Conservation (phyloP, 2,113 vertebrate genomes). For the Corythoichthys intestinalis region DNA sequence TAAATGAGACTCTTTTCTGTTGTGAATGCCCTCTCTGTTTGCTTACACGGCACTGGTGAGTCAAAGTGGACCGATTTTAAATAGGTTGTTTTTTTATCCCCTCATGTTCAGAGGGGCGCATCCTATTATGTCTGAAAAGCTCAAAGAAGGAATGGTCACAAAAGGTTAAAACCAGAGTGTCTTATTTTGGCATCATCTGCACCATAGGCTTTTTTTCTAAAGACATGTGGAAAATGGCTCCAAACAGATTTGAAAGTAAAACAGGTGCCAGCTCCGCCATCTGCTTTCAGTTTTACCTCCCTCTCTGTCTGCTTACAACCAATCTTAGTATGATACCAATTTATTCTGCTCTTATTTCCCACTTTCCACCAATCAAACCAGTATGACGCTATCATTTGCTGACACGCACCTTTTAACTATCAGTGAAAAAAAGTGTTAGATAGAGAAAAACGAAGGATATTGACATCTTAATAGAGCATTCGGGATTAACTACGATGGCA, state of each 20-base stretch:
- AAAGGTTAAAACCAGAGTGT: slow-evolving; percentile 73
- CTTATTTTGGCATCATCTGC: slow-evolving; percentile 65
- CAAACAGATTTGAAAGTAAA: slow-evolving; percentile 75
- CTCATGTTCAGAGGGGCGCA: slow-evolving; percentile 48
- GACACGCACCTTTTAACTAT: slow-evolving; percentile 41
- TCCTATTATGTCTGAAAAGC: slow-evolving; percentile 59
- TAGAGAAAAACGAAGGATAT: slow-evolving; percentile 23
- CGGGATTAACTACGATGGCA: slow-evolving; percentile 7
- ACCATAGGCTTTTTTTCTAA: slow-evolving; percentile 56
- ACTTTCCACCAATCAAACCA: slow-evolving; percentile 51
- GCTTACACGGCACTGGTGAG: slow-evolving; percentile 61
- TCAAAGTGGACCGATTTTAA: slow-evolving; percentile 56
- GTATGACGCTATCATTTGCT: slow-evolving; percentile 20
- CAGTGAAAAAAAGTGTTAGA: slow-evolving; percentile 32
- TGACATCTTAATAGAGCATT: slow-evolving; percentile 24
- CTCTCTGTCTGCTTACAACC: slow-evolving; percentile 51
- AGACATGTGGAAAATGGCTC: slow-evolving; percentile 78
- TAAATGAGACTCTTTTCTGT: slow-evolving; percentile 62
- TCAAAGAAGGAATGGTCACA: slow-evolving; percentile 51
- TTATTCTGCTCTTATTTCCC: slow-evolving; percentile 28
- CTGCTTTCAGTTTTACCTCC: slow-evolving; percentile 77
- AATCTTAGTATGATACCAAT: slow-evolving; percentile 27
- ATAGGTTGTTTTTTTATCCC: slow-evolving; percentile 56
- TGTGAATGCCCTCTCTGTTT: slow-evolving; percentile 69
- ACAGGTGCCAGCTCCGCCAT: slow-evolving; percentile 78